A percentile compares a stretch with the other conserved stretches of the same genome.
Evolutionary conservation across 2,888 invertebrate species (phyloP).

Genomic region (Trichacis sp.): DNA sequence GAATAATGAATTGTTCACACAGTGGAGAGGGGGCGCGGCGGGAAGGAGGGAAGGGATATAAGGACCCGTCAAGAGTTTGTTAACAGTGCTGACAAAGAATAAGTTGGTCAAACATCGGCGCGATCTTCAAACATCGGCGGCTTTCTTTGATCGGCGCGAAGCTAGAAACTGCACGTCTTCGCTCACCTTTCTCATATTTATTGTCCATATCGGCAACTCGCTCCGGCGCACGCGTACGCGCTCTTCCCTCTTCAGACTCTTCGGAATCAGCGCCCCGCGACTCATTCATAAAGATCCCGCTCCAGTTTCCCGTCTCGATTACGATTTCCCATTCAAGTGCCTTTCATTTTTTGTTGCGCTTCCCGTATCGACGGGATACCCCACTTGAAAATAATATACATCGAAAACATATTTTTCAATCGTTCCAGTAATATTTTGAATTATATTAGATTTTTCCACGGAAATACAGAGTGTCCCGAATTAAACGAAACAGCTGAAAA

Average conservation of each 20-base stretch:
- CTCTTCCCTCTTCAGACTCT: constrained; percentile 38
- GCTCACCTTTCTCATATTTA: constrained; percentile 54
- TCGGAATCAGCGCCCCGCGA: constrained; percentile 13
- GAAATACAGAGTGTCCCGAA: too few species aligned
- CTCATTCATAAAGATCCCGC: not conserved
- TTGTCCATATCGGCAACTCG: constrained; percentile 35
- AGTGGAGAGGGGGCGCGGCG: constrained; percentile 2
- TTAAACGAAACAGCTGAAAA: too few species aligned
- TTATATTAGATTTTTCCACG: too few species aligned
- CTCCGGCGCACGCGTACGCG: constrained; percentile 41
- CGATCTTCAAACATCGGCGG: constrained; percentile 65
- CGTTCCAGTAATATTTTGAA: too few species aligned
- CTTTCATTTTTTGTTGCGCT: too few species aligned
- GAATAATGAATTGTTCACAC: constrained; percentile 33
- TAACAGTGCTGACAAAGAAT: constrained; percentile 65
- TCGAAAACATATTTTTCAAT: too few species aligned
- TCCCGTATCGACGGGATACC: too few species aligned
- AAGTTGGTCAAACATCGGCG: constrained; percentile 64
- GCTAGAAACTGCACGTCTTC: constrained; percentile 57
- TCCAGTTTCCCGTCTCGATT: not conserved
- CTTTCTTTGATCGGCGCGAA: constrained; percentile 57
- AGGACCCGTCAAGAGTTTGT: constrained; percentile 54
- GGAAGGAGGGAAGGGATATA: constrained; percentile 29
- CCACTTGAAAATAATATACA: too few species aligned
- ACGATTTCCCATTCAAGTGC: not conserved